Conservation (phyloP, 2,113 vertebrate genomes). For the Phalacrocorax carbo region DNA sequence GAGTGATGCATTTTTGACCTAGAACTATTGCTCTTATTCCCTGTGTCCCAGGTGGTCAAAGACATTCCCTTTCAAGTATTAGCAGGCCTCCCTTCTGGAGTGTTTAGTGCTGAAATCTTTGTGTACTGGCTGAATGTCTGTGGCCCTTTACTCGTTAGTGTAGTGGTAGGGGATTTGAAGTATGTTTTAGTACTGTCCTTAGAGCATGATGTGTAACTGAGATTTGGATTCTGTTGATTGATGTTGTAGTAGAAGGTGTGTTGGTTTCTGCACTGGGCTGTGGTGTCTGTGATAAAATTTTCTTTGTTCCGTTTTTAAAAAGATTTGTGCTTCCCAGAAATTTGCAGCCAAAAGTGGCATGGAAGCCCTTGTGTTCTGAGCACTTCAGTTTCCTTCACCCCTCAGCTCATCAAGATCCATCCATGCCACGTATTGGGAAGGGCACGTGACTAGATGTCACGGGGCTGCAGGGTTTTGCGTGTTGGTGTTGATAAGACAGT, state of each 20-base stretch:
- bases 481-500: not conserved
- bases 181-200: not conserved
- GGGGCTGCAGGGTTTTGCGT: accelerated
- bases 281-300: not conserved
- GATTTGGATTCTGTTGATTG: not conserved
- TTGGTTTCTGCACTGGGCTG: not conserved
- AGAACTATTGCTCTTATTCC: accelerated
- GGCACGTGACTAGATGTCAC: not conserved
- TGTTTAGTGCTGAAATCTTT: not conserved
- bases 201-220: accelerated
- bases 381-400: accelerated
- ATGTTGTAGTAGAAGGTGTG: not conserved
- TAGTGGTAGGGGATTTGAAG: not conserved
- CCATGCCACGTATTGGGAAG: accelerated
- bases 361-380: not conserved
- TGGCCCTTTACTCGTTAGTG: not conserved
- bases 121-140: not conserved
- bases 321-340: not conserved
- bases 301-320: not conserved
- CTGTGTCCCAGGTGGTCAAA: not conserved
- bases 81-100: not conserved
- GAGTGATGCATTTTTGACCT: not conserved
- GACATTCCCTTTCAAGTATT: not conserved
- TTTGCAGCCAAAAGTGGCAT: not conserved
- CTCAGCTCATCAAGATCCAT: not conserved